Evolutionary conservation across 2,113 vertebrate genomes (phyloP), one percentile per base, ranked within the genome.

Genomic region (Athene noctua): DNA sequence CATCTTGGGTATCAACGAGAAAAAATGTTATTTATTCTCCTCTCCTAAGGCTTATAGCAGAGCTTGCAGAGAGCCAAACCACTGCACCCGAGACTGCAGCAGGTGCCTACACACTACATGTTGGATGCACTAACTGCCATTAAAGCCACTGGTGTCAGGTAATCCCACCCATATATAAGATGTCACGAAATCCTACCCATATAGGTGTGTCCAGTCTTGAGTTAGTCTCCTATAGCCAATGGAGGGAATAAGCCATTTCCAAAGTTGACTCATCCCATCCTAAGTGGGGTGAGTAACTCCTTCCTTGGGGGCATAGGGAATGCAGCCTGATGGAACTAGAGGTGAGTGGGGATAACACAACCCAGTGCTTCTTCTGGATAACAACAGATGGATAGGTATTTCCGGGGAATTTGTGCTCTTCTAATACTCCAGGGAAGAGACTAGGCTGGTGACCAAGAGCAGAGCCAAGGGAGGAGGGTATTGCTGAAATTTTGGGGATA

Each of bases 341-440:
- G 66, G 36, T 18, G 63, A 65, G 42, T 0, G 0, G 42, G 68
- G 73, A 23, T 9, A 63, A 36, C 1, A 3, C 0, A 66, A 83
- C 54, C 36, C 58, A 44, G 63, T 4, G 25, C 42, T 86, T 32
- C 77, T 54, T 32, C 34, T 15, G 71, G 52, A 3, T 54, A 19
- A 27, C 65, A 73, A 25, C 47, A 47, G 38, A 13, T 0, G 27
- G 62, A 10, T 1, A 20, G 32, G 7, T 6, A 29, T 67, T 78
- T 47, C 70, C 46, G 25, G 52, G 91, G 32, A 44, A 38, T 68
- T 59, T 25, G 47, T 36, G 57, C 36, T 84, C 57, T 66, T 40
- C 11, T 13, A 15, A 1, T 13, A 8, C 20, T 44, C 16, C 26
- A 63, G 47, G 57, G 58, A 51, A 57, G 61, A 75, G 49, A 16